Conservation (phyloP, 2,888 invertebrate genomes). For the Lutraria lutraria region DNA sequence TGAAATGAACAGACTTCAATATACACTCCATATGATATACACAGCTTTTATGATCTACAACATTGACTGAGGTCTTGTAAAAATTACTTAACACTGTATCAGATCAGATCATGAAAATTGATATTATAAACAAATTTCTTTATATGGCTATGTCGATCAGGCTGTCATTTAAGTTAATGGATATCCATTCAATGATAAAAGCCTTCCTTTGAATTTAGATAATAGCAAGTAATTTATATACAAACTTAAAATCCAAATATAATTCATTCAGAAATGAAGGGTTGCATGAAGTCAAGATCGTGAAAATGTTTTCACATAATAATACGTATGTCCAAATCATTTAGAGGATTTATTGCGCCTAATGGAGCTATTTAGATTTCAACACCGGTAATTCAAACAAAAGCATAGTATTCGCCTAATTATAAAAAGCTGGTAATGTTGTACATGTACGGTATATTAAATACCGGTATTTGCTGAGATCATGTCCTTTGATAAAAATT, state of each 20-base stretch:
- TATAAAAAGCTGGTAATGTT: too few relatives aligned
- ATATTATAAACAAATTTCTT: background rate
- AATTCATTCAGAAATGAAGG: background rate
- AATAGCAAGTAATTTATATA: slow-evolving; percentile 1
- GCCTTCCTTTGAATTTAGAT: background rate
- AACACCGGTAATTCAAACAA: too few relatives aligned
- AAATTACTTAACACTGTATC: background rate
- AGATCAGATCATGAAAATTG: background rate
- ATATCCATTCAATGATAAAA: background rate
- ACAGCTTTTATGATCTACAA: slow-evolving; percentile 3
- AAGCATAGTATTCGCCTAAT: too few relatives aligned
- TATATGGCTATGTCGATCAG: background rate
- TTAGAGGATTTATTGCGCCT: too few relatives aligned
- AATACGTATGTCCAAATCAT: background rate
- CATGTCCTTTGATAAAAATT: too few relatives aligned
- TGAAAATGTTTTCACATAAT: background rate
- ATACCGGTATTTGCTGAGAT: too few relatives aligned
- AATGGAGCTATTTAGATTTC: too few relatives aligned
- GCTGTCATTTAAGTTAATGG: background rate
- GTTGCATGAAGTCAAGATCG: background rate
- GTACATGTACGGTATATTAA: too few relatives aligned
- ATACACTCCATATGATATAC: background rate
- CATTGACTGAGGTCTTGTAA: background rate
- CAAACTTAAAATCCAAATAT: background rate
- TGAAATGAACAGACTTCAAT: background rate